Evolutionary conservation across 1,140 invertebrate species (phyloP), one percentile per base, ranked within the genome.

Genomic region (Coelopa frigida): DNA sequence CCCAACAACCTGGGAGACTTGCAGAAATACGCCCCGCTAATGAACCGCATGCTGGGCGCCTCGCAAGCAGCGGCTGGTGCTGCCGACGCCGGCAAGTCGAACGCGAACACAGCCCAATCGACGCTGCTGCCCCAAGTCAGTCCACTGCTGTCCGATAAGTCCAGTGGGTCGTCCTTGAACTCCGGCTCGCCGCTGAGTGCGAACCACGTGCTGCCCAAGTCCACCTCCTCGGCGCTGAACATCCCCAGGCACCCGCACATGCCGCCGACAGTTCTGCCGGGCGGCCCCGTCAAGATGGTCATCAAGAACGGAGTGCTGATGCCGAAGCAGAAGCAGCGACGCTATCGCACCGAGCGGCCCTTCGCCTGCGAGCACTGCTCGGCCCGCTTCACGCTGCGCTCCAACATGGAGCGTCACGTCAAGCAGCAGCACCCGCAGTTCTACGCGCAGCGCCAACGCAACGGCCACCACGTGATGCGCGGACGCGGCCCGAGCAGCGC

Each of bases 361-460:
- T 93, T 92, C 58, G 82, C 82, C 1, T 94, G 91, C 66, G 87
- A 87, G 27, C 85, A 90, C 54, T 94, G 91, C 60, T 83, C 86
- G 0, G 88, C 89, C 0, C 76, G 86, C 37, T 95, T 95, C 57
- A 94, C 90, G 0, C 67, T 94, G 1, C 77, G 89, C 6, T 92
- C 89, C 6, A 94, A 94, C 58, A 94, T 94, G 89, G 90, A 94
- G 67, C 72, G 90, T 1, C 91, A 95, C 50, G 86, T 94, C 1
- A 94, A 94, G 61, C 89, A 93, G 55, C 90, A 94, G 56, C 91
- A 94, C 73, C 89, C 89, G 0, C 84, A 90, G 40, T 82, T 79
- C 52, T 93, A 89, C 85, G 85, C 82, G 37, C 83, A 87, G 45
- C 72, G 85, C 35, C 83, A 86, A 50, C 48, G 67, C 5, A 64